Evolutionary conservation across 2,113 vertebrate species (phyloP), one percentile per base, ranked within the genome.

Genomic region (Actenoides hombroni): DNA sequence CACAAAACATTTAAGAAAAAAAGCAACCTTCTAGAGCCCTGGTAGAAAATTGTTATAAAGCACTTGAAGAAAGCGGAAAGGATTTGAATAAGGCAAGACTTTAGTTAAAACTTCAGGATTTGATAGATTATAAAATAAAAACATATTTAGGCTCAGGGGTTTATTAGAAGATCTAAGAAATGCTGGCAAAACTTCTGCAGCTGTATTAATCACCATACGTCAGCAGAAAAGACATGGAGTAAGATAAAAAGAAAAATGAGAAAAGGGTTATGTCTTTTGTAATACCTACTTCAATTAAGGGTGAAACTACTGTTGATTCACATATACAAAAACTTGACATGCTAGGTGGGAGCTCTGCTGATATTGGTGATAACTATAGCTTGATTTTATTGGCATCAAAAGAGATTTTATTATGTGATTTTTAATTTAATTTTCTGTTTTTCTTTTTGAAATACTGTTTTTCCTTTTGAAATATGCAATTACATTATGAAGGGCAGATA

Each of bases 141-240:
- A 13, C 53, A 44, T 69, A 68, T 86, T 94, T 68, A 61, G 54
- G 28, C 88, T 91, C 53, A 35, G 33, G 14, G 59, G 67, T 24
- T 88, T 95, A 78, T 79, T 82, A 96, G 54, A 88, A 96, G 87
- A 97, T 94, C 65, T 94, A 82, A 97, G 95, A 94, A 91, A 85
- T 44, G 57, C 67, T 90, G 51, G 70, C 15, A 91, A 75, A 88
- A 95, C 13, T 76, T 90, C 70, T 86, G 67, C 80, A 90, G 42
- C 71, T 42, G 25, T 63, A 81, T 92, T 96, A 84, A 86, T 96
- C 88, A 84, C 6, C 42, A 44, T 31, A 67, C 37, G 83, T 90
- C 26, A 90, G 35, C 51, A 90, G 73, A 78, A 85, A 75, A 86
- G 28, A 60, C 18, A 46, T 11, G 5, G 33, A 84, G 39, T 56